Conservation (phyloP, 2,888 invertebrate species). For the Diabrotica balteata region DNA sequence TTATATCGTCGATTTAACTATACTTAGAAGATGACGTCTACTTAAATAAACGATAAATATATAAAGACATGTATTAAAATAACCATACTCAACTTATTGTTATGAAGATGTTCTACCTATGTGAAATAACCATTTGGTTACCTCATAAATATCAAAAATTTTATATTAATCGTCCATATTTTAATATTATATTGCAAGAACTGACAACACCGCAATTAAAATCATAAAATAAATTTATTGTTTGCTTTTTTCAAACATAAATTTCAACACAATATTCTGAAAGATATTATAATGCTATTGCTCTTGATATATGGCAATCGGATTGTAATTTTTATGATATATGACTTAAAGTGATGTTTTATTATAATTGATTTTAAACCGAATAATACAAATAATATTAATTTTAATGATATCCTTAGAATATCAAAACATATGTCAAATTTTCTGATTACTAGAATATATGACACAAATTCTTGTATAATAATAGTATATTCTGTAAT, state of each 20-base stretch:
- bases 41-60: background rate
- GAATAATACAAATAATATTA: too few relatives aligned
- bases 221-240: conserved; percentile 32
- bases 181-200: conserved; percentile 27
- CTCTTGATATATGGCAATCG: background rate
- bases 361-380: too few relatives aligned
- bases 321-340: too few relatives aligned
- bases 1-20: too few relatives aligned
- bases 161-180: conserved; percentile 20
- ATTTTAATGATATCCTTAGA: too few relatives aligned
- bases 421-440: too few relatives aligned
- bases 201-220: conserved; percentile 36
- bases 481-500: too few relatives aligned
- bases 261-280: conserved; percentile 8
- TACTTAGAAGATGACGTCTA: too few relatives aligned
- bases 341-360: too few relatives aligned
- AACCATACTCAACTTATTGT: conserved; percentile 2
- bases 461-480: too few relatives aligned
- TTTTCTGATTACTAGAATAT: too few relatives aligned
- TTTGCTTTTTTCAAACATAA: conserved; percentile 21
- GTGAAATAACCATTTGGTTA: background rate
- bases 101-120: background rate
- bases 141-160: conserved; percentile 4
- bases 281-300: background rate
- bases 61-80: background rate